Evolutionary conservation across 2,797 vertebrate genomes (phyloP), one percentile per base, ranked within the genome.

Genomic region (Salarias fasciatus): DNA sequence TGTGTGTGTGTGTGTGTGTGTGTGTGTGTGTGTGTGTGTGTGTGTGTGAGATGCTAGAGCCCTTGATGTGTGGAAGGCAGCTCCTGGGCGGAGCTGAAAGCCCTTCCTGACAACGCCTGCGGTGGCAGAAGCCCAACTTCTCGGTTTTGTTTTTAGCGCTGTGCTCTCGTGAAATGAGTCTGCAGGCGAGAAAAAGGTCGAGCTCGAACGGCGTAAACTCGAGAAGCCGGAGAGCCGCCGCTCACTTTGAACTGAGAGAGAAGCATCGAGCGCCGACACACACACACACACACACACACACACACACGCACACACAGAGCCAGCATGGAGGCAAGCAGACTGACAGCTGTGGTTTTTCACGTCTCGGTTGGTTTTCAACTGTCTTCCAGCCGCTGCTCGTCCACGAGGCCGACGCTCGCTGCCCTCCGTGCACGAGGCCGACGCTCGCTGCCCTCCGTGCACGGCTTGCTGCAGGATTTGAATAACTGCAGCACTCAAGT

Each of bases 131-230:
- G 70, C 31, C 13, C 13, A 1, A 45, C 58, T 46, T 88, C 81
- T 79, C 54, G n/a, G 80, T 89, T 91, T 91, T 76, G 81, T 80
- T 86, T 73, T 87, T 67, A 87, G 70, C 72, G 6, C 54, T 12
- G 35, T 62, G 45, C 56, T 55, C 58, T 74, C 24, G 0, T 63
- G 75, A 83, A 86, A 84, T 73, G 63, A 77, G 6, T 35, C 33
- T 35, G 33, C 35, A 5, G 33, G 9, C 33, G 33, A 6, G 18
- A 35, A 9, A 35, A 35, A 35, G 33, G 33, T 35, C 33, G 33
- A 35, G 35, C 6, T 35, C 33, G 33, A 33, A 1, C 33, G 33
- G 6, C 9, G 33, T 33, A 35, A 35, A 35, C 33, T 33, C 6
- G 9, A 6, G 33, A 6, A 9, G 33, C 33, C 33, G 6, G 6